Percentiles rank a stretch among this genome's conserved stretches.
Conservation (phyloP, 2,888 invertebrate genomes). For the Drosophila borborema region DNA sequence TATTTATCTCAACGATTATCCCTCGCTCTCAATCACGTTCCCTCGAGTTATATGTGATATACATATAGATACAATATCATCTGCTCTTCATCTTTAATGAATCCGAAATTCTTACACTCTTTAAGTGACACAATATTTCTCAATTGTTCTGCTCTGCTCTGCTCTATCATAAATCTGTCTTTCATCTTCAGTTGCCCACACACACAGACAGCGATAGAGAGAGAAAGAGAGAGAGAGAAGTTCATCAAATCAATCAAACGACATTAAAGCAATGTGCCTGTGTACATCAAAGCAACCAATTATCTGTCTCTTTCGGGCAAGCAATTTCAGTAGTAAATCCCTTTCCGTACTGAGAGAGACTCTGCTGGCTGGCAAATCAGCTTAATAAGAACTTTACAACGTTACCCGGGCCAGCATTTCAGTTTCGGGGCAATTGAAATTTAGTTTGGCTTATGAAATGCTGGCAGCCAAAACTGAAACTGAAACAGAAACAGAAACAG, state of each 20-base stretch:
- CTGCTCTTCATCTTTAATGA: not conserved
- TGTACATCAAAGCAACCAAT: conserved; percentile 36
- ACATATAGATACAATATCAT: not conserved
- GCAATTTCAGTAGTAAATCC: conserved; percentile 8
- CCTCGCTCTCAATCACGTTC: not conserved
- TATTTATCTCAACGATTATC: not conserved
- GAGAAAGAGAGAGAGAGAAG: not conserved
- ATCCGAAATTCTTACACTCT: not conserved
- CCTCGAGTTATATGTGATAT: not conserved
- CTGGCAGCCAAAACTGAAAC: conserved; percentile 17
- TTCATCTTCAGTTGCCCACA: conserved; percentile 3
- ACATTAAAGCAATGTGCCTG: conserved; percentile 18
- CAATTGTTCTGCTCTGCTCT: conserved; percentile 1
- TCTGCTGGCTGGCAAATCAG: conserved; percentile 44
- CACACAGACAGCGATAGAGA: not conserved
- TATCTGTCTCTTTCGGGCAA: conserved; percentile 28
- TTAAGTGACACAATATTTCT: not conserved
- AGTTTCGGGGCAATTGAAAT: conserved; percentile 53
- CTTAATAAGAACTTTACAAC: conserved; percentile 60
- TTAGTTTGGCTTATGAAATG: conserved; percentile 52
- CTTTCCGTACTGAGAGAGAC: not conserved
- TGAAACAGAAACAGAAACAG: conserved; percentile 19
- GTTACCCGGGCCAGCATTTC: conserved; percentile 29
- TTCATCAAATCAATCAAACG: conserved; percentile 30
- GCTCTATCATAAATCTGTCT: not conserved